These are phyloP conservation scores for Monopterus albus DNA, from an alignment of 2,113 vertebrate genomes.

Conservation along the genomic window DNA sequence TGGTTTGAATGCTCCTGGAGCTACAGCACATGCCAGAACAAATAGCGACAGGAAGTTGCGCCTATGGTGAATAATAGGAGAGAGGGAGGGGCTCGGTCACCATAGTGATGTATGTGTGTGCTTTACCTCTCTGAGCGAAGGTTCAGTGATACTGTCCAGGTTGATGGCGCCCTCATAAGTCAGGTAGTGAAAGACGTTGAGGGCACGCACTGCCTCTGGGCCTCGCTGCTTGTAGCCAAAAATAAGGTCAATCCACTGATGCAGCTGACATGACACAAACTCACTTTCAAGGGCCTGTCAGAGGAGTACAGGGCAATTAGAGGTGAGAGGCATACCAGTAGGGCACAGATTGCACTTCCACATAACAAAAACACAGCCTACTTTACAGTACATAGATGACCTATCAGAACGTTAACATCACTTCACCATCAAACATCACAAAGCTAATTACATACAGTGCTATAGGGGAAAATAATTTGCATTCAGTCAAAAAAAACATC, in stretches of 20 bases:
- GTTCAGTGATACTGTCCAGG: conserved; percentile 93
- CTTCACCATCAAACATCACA: conserved; percentile 1
- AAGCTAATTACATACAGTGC: not conserved
- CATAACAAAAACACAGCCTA: conserved; percentile 29
- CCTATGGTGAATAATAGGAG: conserved; percentile 1
- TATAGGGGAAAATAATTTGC: not conserved
- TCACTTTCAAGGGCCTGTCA: conserved; percentile 97
- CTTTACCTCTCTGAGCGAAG: conserved; percentile 92
- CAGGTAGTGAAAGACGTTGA: conserved; percentile 97
- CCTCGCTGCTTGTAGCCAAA: conserved; percentile 99
- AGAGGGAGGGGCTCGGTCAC: conserved; percentile 18
- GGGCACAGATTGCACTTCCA: conserved; percentile 28
- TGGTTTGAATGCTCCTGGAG: conserved; percentile 51
- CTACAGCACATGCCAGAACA: conserved; percentile 54
- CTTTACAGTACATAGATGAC: not conserved
- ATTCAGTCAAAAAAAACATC: not conserved
- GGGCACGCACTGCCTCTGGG: conserved; percentile 94
- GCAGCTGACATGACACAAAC: conserved; percentile 98
- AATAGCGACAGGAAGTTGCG: conserved; percentile 57
- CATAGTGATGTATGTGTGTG: conserved; percentile 35
- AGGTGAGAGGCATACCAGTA: conserved; percentile 64
- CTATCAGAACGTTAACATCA: conserved; percentile 1
- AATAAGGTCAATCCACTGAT: conserved; percentile 99
- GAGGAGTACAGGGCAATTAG: conserved; percentile 76
- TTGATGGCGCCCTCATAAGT: conserved; percentile 95